phyloP scores from a whole-genome alignment of 2,888 invertebrate genomes.

The Andricus curvator region DNA sequence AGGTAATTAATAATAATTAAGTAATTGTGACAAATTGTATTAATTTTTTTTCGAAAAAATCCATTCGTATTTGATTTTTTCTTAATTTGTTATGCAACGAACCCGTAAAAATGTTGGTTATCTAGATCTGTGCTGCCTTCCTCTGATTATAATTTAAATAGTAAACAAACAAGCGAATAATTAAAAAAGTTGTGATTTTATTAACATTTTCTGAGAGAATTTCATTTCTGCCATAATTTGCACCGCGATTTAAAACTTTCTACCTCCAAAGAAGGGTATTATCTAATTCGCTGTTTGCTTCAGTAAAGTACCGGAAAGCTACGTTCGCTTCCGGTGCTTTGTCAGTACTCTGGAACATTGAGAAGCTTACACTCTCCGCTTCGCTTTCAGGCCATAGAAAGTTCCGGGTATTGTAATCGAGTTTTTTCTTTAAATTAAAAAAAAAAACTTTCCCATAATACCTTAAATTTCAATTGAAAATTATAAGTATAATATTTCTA shows the following conservation, averaged over 20 bases:
- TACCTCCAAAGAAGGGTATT: not conserved
- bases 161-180: not conserved
- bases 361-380: slow-evolving; percentile 15
- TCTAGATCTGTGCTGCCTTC: too few relatives aligned
- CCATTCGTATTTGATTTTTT: too few relatives aligned
- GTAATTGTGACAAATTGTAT: too few relatives aligned
- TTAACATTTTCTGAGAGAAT: not conserved
- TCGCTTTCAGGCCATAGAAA: slow-evolving; percentile 9
- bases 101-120: too few relatives aligned
- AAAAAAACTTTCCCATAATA: not conserved
- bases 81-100: too few relatives aligned
- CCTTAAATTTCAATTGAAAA: not conserved
- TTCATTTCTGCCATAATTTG: not conserved
- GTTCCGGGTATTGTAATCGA: not conserved
- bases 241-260: not conserved
- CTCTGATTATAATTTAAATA: not conserved
- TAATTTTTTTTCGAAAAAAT: too few relatives aligned
- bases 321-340: slow-evolving; percentile 23
- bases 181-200: not conserved
- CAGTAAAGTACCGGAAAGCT: slow-evolving; percentile 26
- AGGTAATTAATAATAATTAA: too few relatives aligned
- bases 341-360: slow-evolving; percentile 10
- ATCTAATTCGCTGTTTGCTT: slow-evolving; percentile 4
- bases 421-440: not conserved
- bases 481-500: not conserved